Base-by-base conservation (phyloP, 2,888 invertebrate species). In the Zaprionus bogoriensis region DNA sequence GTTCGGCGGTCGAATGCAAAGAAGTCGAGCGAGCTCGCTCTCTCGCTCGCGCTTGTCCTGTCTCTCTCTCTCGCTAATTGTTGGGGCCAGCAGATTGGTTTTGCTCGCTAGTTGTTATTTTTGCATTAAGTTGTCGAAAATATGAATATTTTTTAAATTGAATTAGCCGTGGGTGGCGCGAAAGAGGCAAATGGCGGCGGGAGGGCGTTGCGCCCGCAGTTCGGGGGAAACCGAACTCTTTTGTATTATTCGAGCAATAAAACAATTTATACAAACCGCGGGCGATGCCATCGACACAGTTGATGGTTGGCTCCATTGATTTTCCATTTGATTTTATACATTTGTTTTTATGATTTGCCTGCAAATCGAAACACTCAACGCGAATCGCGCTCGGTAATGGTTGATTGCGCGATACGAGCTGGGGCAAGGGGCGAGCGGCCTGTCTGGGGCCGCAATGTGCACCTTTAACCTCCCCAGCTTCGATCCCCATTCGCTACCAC, bases 321-420 rank as follows among this genome's bases (percentile, higher is more conserved):
- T 81, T 81, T 83, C 80, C 72, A 81, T 81, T 81, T 75, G 80
- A 77, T 80, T 83, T 83, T 81, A 77, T 80, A 73, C 80, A 81
- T 81, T 81, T 80, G 75, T 77, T 80, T 80, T 81, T 81, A 83
- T 83, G 84, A 81, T 81, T 83, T 83, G 83, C 73, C 83, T 73
- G 83, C 83, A 80, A 80, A 80, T 81, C 80, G 83, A 80, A 83
- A 79, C 77, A 83, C 83, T 80, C 80, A 83, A 77, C 83, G 68
- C 39, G 70, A 80, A 80, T 75, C 80, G 80, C 63, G 74, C 55
- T 74, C 74, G 67, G 79, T 75, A 81, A 83, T 77, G 83, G 80
- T 77, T 83, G 80, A 81, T 81, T 83, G 75, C 67, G 58, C 62
- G 75, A 66, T 69, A 39, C 12, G 32, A 23, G 48, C 25, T 25